Evolutionary conservation across 2,113 vertebrate species (phyloP), one percentile per base, ranked within the genome.

Genomic region (Dissostichus mawsoni): DNA sequence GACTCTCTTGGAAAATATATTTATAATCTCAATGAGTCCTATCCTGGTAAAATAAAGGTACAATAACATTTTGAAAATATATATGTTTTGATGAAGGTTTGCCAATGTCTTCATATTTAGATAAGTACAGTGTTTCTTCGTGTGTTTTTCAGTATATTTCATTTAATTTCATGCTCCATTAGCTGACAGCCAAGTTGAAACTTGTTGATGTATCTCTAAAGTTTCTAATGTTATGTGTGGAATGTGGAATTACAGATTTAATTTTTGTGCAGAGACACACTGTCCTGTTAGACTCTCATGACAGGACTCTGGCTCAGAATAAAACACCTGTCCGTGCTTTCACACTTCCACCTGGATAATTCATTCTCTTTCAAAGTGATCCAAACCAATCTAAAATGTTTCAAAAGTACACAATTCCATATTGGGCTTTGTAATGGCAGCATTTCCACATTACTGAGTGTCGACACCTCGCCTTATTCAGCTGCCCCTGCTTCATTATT

Each of bases 251-350:
- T 58, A 23, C 20, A 69, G 17, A 6, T 71, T 75, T 7, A 69
- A 45, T 4, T 20, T 29, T 12, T 64, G 3, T 12, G 62, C n/a
- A 47, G 23, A 17, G 75, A 29, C 36, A 12, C 16, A 2, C 29
- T 3, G 66, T 33, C 36, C 47, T 11, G 8, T 44, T 45, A 41
- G 51, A 63, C 62, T 62, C 73, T 63, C 64, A 59, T 56, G 77
- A 81, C 47, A 68, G 59, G 55, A 47, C n/a, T 58, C 52, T 78
- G 59, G 68, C 52, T 80, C 23, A 20, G 17, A 84, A 77, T 10
- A 74, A 55, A 17, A 45, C 20, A 50, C 36, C 55, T 11, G 41
- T n/a, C 45, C 41, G 5, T 11, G 13, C n/a, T 64, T 73, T 55
- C 25, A 58, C 59, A 41, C 53, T 17, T 73, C 45, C 10, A 23